Evolutionary conservation across 2,888 invertebrate genomes (phyloP), one percentile per base, ranked within the genome.

Genomic region (Hirtodrosophila alboralis): DNA sequence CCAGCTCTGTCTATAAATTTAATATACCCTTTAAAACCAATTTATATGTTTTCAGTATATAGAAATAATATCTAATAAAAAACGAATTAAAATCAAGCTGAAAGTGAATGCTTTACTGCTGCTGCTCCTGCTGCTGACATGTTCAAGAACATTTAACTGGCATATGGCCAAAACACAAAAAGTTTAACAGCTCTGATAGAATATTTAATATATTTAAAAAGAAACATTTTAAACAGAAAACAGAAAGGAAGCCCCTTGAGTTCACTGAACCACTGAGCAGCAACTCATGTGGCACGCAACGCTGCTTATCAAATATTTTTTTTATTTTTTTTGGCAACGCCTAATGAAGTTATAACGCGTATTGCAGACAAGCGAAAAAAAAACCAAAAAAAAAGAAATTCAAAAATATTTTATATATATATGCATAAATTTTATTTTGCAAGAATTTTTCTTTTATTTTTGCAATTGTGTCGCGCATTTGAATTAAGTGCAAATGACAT

Each of bases 401-500:
- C 5, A 18, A 2, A 18, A 18, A 18, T 18, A 18, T 2, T 3
- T 18, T 18, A 18, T 3, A 18, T 4, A 18, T 18, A 57, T 33
- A 18, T 14, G 16, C 16, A 12, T 13, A 13, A 37, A 64, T 57
- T 49, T 54, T 36, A 14, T 12, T 23, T 9, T 5, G 30, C n/a
- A 5, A 5, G 18, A 4, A 4, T 10, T 7, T 28, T 40, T 54
- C 44, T 43, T 9, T 28, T 16, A 40, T 28, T 49, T 67, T 79
- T 73, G 72, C 77, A 74, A 88, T 86, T 89, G 90, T 89, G 89
- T 88, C 87, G 88, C 80, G 89, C 89, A 90, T 90, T 90, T 89
- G 89, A 90, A 90, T 90, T 89, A 90, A 90, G 89, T 90, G 89
- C 84, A 89, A 90, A 90, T 89, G 89, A 87, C 87, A 89, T 73